Evolutionary conservation across 2,888 invertebrate species (phyloP).

Genomic region (Choreutis nemorana): DNA sequence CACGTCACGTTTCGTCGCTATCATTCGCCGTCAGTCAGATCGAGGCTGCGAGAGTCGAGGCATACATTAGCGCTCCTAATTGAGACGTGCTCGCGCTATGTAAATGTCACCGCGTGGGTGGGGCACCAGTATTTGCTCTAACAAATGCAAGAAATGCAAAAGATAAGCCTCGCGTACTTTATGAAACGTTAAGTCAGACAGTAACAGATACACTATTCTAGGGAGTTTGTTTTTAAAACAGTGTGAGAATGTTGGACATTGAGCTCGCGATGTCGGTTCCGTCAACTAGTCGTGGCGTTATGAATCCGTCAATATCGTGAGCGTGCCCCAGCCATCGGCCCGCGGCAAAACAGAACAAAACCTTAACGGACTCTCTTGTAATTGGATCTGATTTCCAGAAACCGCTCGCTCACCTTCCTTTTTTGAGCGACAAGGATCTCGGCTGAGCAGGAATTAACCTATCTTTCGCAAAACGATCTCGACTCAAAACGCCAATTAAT

Average conservation of each 20-base stretch:
- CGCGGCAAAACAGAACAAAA: conserved; percentile 60
- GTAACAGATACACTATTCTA: too few relatives aligned
- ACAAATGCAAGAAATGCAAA: conserved; percentile 38
- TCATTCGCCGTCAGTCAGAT: conserved; percentile 60
- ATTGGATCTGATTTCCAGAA: conserved; percentile 68
- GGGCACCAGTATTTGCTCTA: conserved; percentile 30
- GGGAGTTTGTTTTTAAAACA: background rate
- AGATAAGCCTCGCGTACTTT: conserved; percentile 17
- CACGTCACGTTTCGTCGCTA: conserved; percentile 61
- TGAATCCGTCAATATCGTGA: conserved; percentile 47
- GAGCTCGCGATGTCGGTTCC: conserved; percentile 23
- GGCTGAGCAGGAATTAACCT: conserved; percentile 63
- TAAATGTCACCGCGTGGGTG: conserved; percentile 63
- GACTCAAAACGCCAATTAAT: conserved; percentile 66
- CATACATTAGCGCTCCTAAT: conserved; percentile 67
- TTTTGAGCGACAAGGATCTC: conserved; percentile 64
- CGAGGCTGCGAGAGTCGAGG: conserved; percentile 52
- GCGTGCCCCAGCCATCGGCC: conserved; percentile 35
- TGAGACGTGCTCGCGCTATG: conserved; percentile 64
- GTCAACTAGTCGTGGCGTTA: conserved; percentile 28
- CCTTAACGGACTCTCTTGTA: conserved; percentile 60
- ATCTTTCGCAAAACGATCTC: conserved; percentile 64
- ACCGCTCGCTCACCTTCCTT: conserved; percentile 61
- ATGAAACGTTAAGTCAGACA: conserved; percentile 18
- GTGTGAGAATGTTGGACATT: conserved; percentile 4